Percentiles rank a stretch among this genome's conserved stretches.
Evolutionary conservation across 2,113 vertebrate genomes (phyloP).

Genomic region (Phocoena sinus): DNA sequence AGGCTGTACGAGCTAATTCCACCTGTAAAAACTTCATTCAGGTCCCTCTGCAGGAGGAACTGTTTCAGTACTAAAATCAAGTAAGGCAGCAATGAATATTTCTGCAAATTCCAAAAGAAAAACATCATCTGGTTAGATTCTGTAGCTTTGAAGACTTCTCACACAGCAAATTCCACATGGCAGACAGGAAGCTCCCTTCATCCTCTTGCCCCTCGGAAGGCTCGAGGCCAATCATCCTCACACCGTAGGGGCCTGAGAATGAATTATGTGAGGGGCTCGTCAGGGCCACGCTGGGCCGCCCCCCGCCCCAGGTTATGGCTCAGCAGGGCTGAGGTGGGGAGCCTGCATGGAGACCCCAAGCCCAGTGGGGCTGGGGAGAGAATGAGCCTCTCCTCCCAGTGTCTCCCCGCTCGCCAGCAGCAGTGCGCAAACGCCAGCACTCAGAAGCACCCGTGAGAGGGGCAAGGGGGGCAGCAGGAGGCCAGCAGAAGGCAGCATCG

Average conservation of each 20-base stretch:
- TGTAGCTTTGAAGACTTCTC: background rate
- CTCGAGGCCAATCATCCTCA: background rate
- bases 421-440: background rate
- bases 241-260: background rate
- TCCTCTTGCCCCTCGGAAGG: background rate
- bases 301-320: fast-evolving
- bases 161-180: background rate
- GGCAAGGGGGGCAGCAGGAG: background rate
- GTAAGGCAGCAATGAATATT: conserved; percentile 96
- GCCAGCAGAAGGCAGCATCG: background rate
- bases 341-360: background rate
- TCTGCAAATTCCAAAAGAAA: conserved; percentile 80
- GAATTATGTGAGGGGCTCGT: background rate
- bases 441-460: background rate
- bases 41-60: conserved; percentile 97
- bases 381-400: background rate
- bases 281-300: background rate
- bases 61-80: conserved; percentile 98
- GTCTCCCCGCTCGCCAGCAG: background rate
- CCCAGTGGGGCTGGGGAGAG: background rate
- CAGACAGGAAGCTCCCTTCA: background rate
- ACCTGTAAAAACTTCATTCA: conserved; percentile 98
- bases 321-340: too few species aligned
- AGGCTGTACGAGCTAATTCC: conserved; percentile 99
- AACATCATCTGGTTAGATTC: background rate